Conservation (phyloP, 2,113 vertebrate species). For the Petrocephalus zakoni region DNA sequence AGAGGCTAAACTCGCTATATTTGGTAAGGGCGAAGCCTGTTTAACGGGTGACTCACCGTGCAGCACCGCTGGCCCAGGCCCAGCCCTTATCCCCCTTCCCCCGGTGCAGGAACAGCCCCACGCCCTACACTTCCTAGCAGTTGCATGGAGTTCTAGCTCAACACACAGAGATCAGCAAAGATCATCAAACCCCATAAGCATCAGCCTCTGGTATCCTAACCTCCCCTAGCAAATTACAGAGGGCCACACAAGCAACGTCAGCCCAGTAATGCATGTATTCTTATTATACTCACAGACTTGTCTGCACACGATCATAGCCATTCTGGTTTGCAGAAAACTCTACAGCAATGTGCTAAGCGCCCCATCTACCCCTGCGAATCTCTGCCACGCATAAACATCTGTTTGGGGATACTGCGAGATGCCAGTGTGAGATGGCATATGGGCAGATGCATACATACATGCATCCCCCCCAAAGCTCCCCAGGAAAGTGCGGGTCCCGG, state of each 20-base stretch:
- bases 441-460: background rate
- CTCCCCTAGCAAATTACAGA: background rate
- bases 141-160: background rate
- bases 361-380: background rate
- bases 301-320: background rate
- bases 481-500: no score
- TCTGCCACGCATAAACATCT: background rate
- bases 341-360: background rate
- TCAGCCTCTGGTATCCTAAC: background rate
- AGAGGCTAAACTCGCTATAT: background rate
- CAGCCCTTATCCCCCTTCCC: background rate
- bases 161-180: background rate
- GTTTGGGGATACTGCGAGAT: background rate
- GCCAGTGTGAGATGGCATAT: background rate
- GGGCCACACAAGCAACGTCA: background rate
- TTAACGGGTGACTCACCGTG: slow-evolving; percentile 7
- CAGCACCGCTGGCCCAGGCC: background rate
- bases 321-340: background rate
- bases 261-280: background rate
- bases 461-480: no score
- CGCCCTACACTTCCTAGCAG: background rate
- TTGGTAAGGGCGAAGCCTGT: background rate
- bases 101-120: background rate
- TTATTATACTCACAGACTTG: background rate
- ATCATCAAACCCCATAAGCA: background rate